Conservation (phyloP, 2,113 vertebrate species). For the Menidia beryllina region DNA sequence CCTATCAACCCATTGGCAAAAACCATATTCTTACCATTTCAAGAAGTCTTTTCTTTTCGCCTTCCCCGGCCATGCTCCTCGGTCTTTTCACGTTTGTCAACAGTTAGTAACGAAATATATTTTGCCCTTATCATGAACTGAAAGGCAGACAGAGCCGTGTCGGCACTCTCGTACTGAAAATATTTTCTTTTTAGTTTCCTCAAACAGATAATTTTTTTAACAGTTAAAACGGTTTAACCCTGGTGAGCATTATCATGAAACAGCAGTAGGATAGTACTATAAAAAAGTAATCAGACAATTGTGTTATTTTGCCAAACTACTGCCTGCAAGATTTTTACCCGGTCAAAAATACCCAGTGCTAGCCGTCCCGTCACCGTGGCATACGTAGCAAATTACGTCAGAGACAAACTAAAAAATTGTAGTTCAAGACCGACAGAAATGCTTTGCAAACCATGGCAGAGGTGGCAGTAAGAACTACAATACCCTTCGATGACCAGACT, state of each 20-base stretch:
- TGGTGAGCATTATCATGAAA: no score
- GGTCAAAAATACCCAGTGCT: background rate
- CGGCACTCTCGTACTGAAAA: no score
- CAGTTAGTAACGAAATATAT: fast-evolving
- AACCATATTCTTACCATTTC: conserved; percentile 81
- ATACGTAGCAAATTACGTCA: conserved; percentile 34
- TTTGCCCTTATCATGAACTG: fast-evolving
- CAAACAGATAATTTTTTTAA: no score
- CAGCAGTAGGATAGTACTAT: no score
- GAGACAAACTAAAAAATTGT: conserved; percentile 27
- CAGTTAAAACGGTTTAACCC: no score
- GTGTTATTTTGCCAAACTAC: no score
- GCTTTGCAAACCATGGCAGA: fast-evolving
- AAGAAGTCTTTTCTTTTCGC: conserved; percentile 76
- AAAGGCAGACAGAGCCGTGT: conserved; percentile 42
- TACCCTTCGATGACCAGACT: background rate
- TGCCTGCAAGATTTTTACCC: fast-evolving
- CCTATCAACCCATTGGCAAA: fast-evolving
- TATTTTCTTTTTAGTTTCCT: background rate
- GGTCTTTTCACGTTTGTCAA: background rate
- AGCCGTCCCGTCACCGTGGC: fast-evolving
- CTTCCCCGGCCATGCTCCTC: conserved; percentile 79
- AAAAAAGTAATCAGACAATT: no score
- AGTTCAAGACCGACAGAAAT: conserved; percentile 29
- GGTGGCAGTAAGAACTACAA: conserved; percentile 55